Conservation (phyloP, 2,113 vertebrate genomes). For the Psophia crepitans region DNA sequence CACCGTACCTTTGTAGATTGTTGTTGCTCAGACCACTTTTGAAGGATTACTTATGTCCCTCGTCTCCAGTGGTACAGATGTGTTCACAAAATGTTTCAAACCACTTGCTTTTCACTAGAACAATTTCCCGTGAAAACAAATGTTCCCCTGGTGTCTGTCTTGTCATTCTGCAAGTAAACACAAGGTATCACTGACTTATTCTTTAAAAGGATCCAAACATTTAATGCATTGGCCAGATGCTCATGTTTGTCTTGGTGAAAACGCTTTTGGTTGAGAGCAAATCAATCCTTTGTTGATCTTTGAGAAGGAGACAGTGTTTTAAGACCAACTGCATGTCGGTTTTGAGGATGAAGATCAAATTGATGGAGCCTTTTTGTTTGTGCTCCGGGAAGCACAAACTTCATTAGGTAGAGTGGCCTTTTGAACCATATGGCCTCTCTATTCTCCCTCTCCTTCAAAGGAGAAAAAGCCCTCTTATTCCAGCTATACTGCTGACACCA, state of each 20-base stretch:
- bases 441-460: conserved; percentile 29
- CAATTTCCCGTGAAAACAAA: background rate
- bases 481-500: background rate
- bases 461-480: background rate
- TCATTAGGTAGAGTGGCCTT: conserved; percentile 30
- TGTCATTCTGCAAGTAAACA: background rate
- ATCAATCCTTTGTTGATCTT: conserved; percentile 44
- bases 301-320: conserved; percentile 13
- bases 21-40: background rate
- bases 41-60: background rate
- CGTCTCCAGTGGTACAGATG: background rate
- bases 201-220: conserved; percentile 25
- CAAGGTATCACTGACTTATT: background rate
- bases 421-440: conserved; percentile 40
- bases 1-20: background rate
- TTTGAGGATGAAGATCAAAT: conserved; percentile 19
- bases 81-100: background rate
- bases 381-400: background rate
- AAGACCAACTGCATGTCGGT: conserved; percentile 18
- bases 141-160: background rate
- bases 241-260: background rate
- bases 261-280: background rate
- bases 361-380: conserved; percentile 50
- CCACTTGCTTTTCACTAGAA: background rate
- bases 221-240: conserved; percentile 24